phyloP scores from a whole-genome alignment of 2,888 invertebrate genomes.

The Drosophila pseudotalamancana region DNA sequence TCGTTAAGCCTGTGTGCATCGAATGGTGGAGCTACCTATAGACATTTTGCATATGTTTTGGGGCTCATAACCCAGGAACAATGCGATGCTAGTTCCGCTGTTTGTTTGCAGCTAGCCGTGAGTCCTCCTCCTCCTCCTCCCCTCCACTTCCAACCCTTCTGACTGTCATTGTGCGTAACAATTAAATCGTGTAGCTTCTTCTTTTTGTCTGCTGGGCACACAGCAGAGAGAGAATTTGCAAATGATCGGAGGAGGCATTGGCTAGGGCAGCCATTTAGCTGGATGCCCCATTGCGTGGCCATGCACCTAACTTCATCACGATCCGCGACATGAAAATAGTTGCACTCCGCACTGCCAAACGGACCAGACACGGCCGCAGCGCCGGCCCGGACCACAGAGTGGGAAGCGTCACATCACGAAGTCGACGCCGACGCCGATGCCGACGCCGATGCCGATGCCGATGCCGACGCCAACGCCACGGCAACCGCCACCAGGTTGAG shows the following conservation, averaged over 20 bases:
- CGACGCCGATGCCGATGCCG: conserved; percentile 22
- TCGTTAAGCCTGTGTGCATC: not conserved
- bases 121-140: not conserved
- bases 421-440: conserved; percentile 69
- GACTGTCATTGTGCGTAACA: conserved; percentile 81
- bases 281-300: conserved; percentile 70
- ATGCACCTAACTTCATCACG: conserved; percentile 81
- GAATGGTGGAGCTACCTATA: conserved; percentile 10
- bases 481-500: conserved; percentile 23
- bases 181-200: conserved; percentile 80
- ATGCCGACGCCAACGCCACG: conserved; percentile 30
- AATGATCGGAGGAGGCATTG: conserved; percentile 55
- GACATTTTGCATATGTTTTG: conserved; percentile 54
- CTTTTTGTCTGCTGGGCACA: conserved; percentile 21
- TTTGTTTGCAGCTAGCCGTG: conserved; percentile 14
- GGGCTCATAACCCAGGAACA: conserved; percentile 42
- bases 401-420: conserved; percentile 80
- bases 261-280: conserved; percentile 24
- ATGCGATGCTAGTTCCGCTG: conserved; percentile 38
- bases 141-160: not conserved
- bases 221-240: conserved; percentile 58
- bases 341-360: conserved; percentile 61
- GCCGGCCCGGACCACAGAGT: conserved; percentile 59
- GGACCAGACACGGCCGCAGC: conserved; percentile 36
- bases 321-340: conserved; percentile 76